Evolutionary conservation across 2,888 invertebrate species (phyloP).

Genomic region (Aporophyla nigra): DNA sequence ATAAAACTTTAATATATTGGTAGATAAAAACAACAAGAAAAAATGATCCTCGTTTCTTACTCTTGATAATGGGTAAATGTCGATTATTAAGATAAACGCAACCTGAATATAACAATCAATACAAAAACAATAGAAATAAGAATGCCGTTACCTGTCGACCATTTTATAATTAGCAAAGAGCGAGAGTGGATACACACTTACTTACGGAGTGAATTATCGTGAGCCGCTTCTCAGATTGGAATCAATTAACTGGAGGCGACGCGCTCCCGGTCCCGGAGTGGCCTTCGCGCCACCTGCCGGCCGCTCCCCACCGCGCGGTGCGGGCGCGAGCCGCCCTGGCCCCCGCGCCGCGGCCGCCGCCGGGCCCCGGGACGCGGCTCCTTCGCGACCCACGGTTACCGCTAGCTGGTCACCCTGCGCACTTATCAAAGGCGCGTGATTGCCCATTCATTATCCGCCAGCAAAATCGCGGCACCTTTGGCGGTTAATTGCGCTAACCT

Average conservation of each 20-base stretch:
- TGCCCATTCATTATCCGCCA: conserved; percentile 80
- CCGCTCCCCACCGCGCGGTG: conserved; percentile 64
- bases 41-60: neutral
- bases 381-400: conserved; percentile 54
- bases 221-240: conserved; percentile 85
- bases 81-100: conserved; percentile 24
- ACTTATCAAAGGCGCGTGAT: conserved; percentile 79
- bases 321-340: conserved; percentile 50
- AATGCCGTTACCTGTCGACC: conserved; percentile 74
- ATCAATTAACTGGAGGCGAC: conserved; percentile 88
- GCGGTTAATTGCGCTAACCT: conserved; percentile 78
- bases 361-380: conserved; percentile 60
- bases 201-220: conserved; percentile 82
- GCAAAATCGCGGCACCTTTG: conserved; percentile 81
- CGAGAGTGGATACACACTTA: conserved; percentile 78
- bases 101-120: conserved; percentile 27
- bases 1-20: neutral
- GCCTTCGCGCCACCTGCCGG: conserved; percentile 87
- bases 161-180: conserved; percentile 75
- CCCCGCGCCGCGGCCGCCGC: conserved; percentile 44
- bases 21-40: neutral
- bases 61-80: neutral
- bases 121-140: conserved; percentile 64
- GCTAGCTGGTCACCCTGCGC: conserved; percentile 66
- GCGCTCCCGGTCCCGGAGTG: conserved; percentile 82